Percentiles rank a stretch among this genome's conserved stretches.
Evolutionary conservation across 1,140 invertebrate genomes (phyloP).

Genomic region (Varroa destructor): DNA sequence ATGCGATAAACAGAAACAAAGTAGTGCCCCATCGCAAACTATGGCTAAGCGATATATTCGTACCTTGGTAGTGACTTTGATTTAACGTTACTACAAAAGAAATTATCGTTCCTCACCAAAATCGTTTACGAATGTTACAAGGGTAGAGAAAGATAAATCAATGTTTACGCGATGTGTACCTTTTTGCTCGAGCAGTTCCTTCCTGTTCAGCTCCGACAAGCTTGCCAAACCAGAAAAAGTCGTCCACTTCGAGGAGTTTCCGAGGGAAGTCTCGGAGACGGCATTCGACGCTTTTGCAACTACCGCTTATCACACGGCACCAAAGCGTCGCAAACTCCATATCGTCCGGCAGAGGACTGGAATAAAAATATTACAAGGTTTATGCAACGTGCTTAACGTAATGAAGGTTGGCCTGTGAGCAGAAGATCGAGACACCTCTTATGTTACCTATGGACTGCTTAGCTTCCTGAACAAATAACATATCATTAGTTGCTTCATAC

Average conservation of each 20-base stretch:
- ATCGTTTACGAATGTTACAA: no score
- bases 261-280: slow-evolving; percentile 91
- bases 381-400: slow-evolving; percentile 7
- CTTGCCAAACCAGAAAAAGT: slow-evolving; percentile 72
- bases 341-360: slow-evolving; percentile 75
- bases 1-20: slow-evolving; percentile 34
- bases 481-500: background rate
- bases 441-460: no score
- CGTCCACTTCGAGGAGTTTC: slow-evolving; percentile 65
- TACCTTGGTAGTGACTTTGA: no score
- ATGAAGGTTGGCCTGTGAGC: background rate
- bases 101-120: no score
- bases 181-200: slow-evolving; percentile 56
- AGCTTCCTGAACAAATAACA: no score
- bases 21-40: slow-evolving; percentile 30
- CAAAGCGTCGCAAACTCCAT: slow-evolving; percentile 81
- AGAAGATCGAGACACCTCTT: no score
- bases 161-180: background rate
- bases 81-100: no score
- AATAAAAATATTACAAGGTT: background rate
- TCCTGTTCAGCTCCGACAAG: slow-evolving; percentile 76
- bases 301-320: slow-evolving; percentile 68
- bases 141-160: no score
- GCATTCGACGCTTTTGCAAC: slow-evolving; percentile 68
- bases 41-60: background rate